Conservation (phyloP, 2,888 invertebrate genomes). For the Lampropteryx suffumata region DNA sequence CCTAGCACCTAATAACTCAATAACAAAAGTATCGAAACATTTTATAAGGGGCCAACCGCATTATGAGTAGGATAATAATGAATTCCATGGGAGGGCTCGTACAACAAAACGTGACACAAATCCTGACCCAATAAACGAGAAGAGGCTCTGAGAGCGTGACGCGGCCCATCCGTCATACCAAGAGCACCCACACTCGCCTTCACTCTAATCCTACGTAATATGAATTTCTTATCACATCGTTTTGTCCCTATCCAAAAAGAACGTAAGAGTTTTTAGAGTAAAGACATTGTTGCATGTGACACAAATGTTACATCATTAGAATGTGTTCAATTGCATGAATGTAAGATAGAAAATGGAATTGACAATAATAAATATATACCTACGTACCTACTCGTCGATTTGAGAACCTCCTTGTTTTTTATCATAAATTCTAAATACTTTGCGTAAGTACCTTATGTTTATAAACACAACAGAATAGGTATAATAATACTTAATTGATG, state of each 20-base stretch:
- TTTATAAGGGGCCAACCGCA: constrained; percentile 41
- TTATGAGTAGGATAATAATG: constrained; percentile 55
- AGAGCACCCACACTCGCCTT: constrained; percentile 42
- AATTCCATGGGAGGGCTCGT: constrained; percentile 55
- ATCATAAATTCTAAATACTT: too few relatives aligned
- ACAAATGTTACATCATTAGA: too few relatives aligned
- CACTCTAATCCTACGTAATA: constrained; percentile 22
- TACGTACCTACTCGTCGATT: constrained; percentile 2
- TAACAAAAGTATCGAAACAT: constrained; percentile 47
- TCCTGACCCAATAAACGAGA: constrained; percentile 57
- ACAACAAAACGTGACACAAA: constrained; percentile 62
- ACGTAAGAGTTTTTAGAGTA: too few relatives aligned
- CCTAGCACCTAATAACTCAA: constrained; percentile 38
- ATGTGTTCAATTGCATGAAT: too few relatives aligned
- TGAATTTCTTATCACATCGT: constrained; percentile 20
- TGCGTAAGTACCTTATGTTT: constrained; percentile 47
- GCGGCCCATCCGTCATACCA: constrained; percentile 49
- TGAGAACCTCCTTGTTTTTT: neutral
- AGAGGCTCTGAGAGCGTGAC: constrained; percentile 39
- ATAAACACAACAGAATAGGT: constrained; percentile 57
- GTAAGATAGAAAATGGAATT: too few relatives aligned
- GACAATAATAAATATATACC: neutral
- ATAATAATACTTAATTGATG: constrained; percentile 50
- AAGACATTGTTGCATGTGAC: too few relatives aligned
- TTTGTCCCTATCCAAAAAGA: constrained; percentile 4